phyloP scores from a whole-genome alignment of 2,888 invertebrate genomes.

The Lasius fuliginosus region DNA sequence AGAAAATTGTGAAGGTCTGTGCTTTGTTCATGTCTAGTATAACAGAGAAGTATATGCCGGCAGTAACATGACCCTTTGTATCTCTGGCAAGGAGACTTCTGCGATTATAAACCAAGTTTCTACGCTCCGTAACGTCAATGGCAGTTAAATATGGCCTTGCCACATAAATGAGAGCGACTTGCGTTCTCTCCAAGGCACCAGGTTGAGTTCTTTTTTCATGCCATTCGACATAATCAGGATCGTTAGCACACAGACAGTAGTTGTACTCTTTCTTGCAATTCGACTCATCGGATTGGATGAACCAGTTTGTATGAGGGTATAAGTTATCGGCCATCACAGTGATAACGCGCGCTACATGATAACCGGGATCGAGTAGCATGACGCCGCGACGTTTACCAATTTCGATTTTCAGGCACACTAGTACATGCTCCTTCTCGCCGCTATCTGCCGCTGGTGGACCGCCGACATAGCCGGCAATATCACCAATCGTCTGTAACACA shows the following conservation, averaged over 20 bases:
- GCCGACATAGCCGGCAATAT: conserved; percentile 85
- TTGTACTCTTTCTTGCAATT: conserved; percentile 94
- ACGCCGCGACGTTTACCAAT: conserved; percentile 92
- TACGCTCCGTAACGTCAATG: conserved; percentile 94
- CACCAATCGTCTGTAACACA: conserved; percentile 84
- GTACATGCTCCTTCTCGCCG: conserved; percentile 95
- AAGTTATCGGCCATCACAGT: conserved; percentile 95
- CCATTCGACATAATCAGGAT: conserved; percentile 94
- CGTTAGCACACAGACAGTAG: conserved; percentile 91
- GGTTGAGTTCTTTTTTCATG: conserved; percentile 92
- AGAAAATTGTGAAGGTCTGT: conserved; percentile 91
- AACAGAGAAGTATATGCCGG: conserved; percentile 95
- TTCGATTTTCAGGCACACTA: conserved; percentile 92
- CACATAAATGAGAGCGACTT: conserved; percentile 93
- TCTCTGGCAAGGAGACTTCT: conserved; percentile 94
- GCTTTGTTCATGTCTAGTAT: conserved; percentile 86
- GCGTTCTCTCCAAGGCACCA: conserved; percentile 88
- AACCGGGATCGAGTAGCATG: conserved; percentile 95
- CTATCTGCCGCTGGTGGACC: conserved; percentile 87
- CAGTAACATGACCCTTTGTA: conserved; percentile 93
- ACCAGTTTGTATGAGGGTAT: conserved; percentile 96
- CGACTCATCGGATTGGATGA: conserved; percentile 93
- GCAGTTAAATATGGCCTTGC: conserved; percentile 93
- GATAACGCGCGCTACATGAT: conserved; percentile 94
- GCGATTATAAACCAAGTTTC: conserved; percentile 95